phyloP scores from a whole-genome alignment of 2,113 vertebrate species.

The Dolichallabes microphthalmus region DNA sequence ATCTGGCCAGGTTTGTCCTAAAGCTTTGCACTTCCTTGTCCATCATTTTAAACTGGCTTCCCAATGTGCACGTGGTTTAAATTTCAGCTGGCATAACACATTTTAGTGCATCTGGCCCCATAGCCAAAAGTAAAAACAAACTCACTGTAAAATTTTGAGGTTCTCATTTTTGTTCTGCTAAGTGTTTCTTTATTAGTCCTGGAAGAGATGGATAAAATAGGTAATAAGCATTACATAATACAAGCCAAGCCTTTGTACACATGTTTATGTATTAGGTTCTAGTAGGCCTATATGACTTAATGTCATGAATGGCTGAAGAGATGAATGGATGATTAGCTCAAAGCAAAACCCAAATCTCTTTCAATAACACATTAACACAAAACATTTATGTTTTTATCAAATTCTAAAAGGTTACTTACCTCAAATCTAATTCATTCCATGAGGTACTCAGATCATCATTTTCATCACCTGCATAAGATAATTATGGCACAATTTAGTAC shows the following conservation, averaged over 20 bases:
- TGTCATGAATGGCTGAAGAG: not conserved
- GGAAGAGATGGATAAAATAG: not conserved
- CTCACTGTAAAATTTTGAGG: conserved; percentile 74
- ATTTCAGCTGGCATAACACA: not conserved
- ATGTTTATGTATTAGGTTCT: not conserved
- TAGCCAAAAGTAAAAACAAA: conserved; percentile 36
- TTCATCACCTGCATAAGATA: conserved; percentile 68
- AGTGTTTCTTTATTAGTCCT: conserved; percentile 62
- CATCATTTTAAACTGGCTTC: not conserved
- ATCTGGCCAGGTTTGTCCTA: not conserved
- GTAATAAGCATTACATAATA: conserved; percentile 1
- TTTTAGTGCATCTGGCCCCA: not conserved
- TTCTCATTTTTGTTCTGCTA: conserved; percentile 59
- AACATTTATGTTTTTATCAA: no score
- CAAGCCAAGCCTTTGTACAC: not conserved
- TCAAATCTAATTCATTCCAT: conserved; percentile 67
- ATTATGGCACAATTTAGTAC: not conserved
- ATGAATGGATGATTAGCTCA: no score
- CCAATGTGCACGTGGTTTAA: not conserved
- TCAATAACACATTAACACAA: not conserved
- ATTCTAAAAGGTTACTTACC: conserved; percentile 58
- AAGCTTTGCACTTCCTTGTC: not conserved
- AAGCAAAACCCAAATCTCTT: not conserved
- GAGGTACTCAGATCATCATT: conserved; percentile 56
- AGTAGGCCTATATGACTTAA: not conserved